These are phyloP conservation scores for Holcopasites calliopsidis DNA, from an alignment of 1,140 invertebrate genomes.

Conservation along the genomic window DNA sequence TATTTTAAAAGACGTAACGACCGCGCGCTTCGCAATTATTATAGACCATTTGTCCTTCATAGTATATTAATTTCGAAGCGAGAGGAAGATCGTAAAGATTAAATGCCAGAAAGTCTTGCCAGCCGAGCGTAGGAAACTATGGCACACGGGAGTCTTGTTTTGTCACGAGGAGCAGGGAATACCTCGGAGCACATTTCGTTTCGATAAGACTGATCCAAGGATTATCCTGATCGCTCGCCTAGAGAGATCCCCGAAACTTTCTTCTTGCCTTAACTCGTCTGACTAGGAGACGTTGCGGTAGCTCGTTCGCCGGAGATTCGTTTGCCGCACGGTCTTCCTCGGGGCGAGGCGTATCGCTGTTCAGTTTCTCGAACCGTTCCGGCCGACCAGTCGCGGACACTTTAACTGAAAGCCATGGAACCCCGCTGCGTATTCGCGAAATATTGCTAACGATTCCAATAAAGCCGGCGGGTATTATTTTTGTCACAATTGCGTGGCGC, in stretches of 20 bases:
- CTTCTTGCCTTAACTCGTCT: conserved; percentile 72
- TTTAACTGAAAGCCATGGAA: conserved; percentile 67
- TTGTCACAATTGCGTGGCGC: too few species aligned
- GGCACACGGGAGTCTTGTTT: conserved; percentile 36
- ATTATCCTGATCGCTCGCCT: conserved; percentile 61
- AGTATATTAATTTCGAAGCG: too few species aligned
- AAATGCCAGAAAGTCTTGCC: too few species aligned
- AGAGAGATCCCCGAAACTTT: conserved; percentile 47
- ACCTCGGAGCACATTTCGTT: conserved; percentile 49
- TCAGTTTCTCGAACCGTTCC: conserved; percentile 43
- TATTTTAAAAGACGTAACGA: too few species aligned
- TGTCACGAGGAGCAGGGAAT: conserved; percentile 35
- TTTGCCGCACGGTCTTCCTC: too few species aligned
- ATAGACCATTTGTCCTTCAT: too few species aligned
- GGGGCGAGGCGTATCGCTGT: too few species aligned
- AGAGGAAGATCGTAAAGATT: too few species aligned
- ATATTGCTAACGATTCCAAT: conserved; percentile 19
- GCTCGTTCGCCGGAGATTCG: too few species aligned
- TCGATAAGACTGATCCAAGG: conserved; percentile 55
- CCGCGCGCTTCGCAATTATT: too few species aligned
- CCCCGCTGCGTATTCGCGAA: conserved; percentile 10
- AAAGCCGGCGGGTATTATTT: conserved; percentile 12
- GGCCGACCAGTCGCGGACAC: conserved; percentile 16
- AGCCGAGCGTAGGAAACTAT: not conserved
- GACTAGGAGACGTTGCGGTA: conserved; percentile 61